These are phyloP conservation scores for Azorinus chamasolen DNA, from an alignment of 2,888 invertebrate genomes.

Conservation along the genomic window DNA sequence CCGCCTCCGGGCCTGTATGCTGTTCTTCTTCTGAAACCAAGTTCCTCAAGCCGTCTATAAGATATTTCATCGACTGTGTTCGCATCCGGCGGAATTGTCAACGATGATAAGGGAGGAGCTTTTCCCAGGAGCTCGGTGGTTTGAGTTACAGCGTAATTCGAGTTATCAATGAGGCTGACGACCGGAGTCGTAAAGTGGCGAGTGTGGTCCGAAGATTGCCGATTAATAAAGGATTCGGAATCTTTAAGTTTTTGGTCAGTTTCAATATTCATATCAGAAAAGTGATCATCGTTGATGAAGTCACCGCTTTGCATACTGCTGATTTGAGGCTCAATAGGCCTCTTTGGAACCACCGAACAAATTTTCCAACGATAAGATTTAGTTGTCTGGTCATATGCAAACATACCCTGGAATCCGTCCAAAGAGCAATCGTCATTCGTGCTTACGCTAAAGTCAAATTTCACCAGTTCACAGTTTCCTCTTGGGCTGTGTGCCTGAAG, in stretches of 20 bases:
- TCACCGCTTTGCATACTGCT: too few relatives aligned
- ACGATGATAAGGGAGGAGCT: not conserved
- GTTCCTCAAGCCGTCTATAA: slow-evolving; percentile 47
- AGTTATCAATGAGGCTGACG: slow-evolving; percentile 25
- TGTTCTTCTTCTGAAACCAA: slow-evolving; percentile 52
- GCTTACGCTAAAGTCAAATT: slow-evolving; percentile 46
- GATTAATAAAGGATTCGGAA: slow-evolving; percentile 11
- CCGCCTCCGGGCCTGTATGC: slow-evolving; percentile 34
- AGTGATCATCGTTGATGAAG: too few relatives aligned
- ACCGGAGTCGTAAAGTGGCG: slow-evolving; percentile 50
- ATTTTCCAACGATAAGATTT: slow-evolving; percentile 54
- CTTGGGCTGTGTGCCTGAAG: not conserved
- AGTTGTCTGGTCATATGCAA: slow-evolving; percentile 45
- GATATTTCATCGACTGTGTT: slow-evolving; percentile 26
- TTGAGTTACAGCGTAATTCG: slow-evolving; percentile 3
- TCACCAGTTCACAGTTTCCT: slow-evolving; percentile 45
- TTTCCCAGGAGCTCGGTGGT: slow-evolving; percentile 18
- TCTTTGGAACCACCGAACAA: slow-evolving; percentile 27
- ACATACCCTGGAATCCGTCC: slow-evolving; percentile 52
- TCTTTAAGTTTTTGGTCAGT: not conserved
- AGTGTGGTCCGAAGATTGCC: slow-evolving; percentile 34
- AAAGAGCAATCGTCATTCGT: slow-evolving; percentile 17
- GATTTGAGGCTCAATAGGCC: too few relatives aligned
- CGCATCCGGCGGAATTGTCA: not conserved
- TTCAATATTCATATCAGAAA: too few relatives aligned